phyloP scores from a whole-genome alignment of 2,797 vertebrate genomes.

The Muscicapa comitata region DNA sequence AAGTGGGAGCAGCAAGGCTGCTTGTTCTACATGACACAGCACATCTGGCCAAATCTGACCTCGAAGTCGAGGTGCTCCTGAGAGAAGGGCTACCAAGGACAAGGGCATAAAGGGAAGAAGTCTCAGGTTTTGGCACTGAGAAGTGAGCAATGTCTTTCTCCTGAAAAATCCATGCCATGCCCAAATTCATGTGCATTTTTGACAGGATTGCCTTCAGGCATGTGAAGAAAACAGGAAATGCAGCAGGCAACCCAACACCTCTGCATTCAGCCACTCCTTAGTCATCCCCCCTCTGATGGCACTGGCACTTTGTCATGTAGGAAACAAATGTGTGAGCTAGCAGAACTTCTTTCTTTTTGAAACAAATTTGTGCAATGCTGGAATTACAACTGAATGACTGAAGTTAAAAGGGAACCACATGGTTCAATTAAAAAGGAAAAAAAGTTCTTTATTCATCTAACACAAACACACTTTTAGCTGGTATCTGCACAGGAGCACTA shows the following conservation, averaged over 20 bases:
- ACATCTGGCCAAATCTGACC: background rate
- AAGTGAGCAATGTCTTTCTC: background rate
- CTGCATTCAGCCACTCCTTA: background rate
- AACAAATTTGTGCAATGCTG: background rate
- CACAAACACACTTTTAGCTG: background rate
- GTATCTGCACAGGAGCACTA: background rate
- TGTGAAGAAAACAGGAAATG: background rate
- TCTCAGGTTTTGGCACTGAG: background rate
- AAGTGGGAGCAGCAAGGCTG: background rate
- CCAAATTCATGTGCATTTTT: background rate
- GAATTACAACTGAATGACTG: background rate
- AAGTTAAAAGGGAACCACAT: background rate
- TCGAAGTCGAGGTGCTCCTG: background rate
- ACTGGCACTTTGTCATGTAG: background rate
- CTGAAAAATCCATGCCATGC: background rate
- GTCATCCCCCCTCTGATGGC: background rate
- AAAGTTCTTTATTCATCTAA: background rate
- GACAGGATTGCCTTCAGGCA: background rate
- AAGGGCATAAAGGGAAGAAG: background rate
- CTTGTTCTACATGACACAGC: background rate
- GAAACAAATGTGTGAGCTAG: background rate
- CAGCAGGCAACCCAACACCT: background rate
- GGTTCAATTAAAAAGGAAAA: background rate
- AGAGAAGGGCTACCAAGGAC: background rate
- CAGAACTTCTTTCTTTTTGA: background rate